Evolutionary conservation across 2,113 vertebrate species (phyloP).

Genomic region (Daphoenositta chrysoptera): DNA sequence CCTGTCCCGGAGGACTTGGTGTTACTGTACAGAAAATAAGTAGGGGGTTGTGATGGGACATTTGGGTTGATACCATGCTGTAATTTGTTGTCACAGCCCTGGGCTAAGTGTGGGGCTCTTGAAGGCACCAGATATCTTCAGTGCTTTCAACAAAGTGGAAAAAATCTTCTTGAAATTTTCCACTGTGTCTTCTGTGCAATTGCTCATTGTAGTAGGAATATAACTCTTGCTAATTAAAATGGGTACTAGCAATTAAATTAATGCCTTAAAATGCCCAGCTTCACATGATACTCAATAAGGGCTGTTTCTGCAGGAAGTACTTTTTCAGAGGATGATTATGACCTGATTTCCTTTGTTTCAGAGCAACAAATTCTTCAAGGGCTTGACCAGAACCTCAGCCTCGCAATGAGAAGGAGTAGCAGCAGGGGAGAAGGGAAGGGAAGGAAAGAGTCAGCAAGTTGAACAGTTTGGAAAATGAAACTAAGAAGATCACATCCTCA

Average conservation of each 20-base stretch:
- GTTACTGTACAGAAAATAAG: background rate
- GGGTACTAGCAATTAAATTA: conserved; percentile 13
- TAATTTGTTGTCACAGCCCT: background rate
- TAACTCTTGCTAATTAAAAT: conserved; percentile 22
- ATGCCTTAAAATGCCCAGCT: background rate
- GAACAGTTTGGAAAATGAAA: background rate
- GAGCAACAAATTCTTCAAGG: background rate
- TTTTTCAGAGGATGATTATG: background rate
- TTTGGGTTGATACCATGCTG: background rate
- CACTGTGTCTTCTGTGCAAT: background rate
- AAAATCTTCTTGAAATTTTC: background rate
- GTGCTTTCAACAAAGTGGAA: background rate
- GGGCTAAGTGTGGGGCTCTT: background rate
- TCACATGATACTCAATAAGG: background rate
- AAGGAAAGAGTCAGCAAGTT: background rate
- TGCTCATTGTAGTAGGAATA: background rate
- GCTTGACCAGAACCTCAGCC: background rate
- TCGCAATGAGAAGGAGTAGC: background rate
- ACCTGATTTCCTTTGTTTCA: background rate
- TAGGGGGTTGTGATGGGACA: background rate
- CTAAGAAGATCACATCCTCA: background rate
- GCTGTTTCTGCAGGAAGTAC: background rate
- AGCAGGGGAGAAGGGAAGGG: background rate
- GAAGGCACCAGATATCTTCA: background rate
- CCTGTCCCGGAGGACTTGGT: background rate